Evolutionary conservation across 2,888 invertebrate genomes (phyloP).

Genomic region (Drosophila algonquin): DNA sequence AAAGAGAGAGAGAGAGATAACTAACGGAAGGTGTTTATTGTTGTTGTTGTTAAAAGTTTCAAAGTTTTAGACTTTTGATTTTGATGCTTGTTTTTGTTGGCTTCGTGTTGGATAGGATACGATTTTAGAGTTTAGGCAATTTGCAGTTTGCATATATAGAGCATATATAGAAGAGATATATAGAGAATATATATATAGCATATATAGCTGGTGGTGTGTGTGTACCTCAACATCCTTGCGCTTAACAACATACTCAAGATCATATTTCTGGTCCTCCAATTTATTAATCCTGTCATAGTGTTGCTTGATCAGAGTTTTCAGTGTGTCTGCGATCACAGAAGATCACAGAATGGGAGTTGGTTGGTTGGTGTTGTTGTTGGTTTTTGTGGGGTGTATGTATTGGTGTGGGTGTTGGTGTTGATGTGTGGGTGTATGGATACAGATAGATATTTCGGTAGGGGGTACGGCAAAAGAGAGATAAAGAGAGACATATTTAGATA

Average conservation of each 20-base stretch:
- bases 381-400: slow-evolving; percentile 15
- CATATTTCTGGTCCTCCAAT: slow-evolving; percentile 98
- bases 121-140: not conserved
- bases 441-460: slow-evolving; percentile 23
- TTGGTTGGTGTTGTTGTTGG: not conserved
- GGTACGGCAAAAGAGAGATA: slow-evolving; percentile 49
- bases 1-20: slow-evolving; percentile 55
- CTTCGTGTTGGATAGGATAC: not conserved
- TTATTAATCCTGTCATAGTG: slow-evolving; percentile 94
- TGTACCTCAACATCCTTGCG: slow-evolving; percentile 99
- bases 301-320: slow-evolving; percentile 91
- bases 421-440: slow-evolving; percentile 30
- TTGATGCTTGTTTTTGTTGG: slow-evolving; percentile 11
- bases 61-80: slow-evolving; percentile 55
- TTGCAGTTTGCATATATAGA: slow-evolving; percentile 10
- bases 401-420: slow-evolving; percentile 36
- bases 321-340: slow-evolving; percentile 86
- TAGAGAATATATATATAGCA: slow-evolving; percentile 32
- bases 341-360: slow-evolving; percentile 18
- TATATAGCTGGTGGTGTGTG: slow-evolving; percentile 66
- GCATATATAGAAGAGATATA: slow-evolving; percentile 2
- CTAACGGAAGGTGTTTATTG: slow-evolving; percentile 63
- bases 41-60: slow-evolving; percentile 61
- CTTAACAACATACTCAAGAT: slow-evolving; percentile 98
- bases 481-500: slow-evolving; percentile 58